These are phyloP conservation scores for Condylura cristata DNA, from an alignment of 2,113 vertebrate genomes.

Conservation along the genomic window DNA sequence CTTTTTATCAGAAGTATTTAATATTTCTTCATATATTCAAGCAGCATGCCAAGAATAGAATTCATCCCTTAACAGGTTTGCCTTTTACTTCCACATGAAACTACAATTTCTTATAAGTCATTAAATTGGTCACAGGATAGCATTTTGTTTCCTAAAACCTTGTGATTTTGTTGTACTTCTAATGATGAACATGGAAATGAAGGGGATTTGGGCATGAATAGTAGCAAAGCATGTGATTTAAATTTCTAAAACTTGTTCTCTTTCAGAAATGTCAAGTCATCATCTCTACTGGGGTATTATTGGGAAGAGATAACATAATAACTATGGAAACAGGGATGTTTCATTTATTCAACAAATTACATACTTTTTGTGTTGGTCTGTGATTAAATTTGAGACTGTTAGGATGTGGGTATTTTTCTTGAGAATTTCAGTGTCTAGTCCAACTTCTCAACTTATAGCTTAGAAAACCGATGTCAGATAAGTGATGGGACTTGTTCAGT, in stretches of 20 bases:
- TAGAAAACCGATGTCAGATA: not conserved
- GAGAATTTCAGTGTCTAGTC: not conserved
- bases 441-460: not conserved
- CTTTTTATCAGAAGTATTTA: not conserved
- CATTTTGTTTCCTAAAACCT: not conserved
- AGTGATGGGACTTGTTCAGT: not conserved
- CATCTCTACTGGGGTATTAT: not conserved
- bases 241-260: not conserved
- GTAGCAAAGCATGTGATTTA: not conserved
- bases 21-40: not conserved
- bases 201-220: not conserved
- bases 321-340: not conserved
- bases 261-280: not conserved
- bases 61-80: not conserved
- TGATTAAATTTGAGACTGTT: not conserved
- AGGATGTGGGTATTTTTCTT: not conserved
- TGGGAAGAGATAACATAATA: not conserved
- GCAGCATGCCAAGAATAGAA: not conserved
- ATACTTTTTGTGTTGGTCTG: not conserved
- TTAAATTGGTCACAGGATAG: not conserved
- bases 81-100: conserved; percentile 7
- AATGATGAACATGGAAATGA: not conserved
- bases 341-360: not conserved
- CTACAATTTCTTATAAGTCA: not conserved
- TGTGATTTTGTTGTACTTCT: not conserved